Evolutionary conservation across 2,888 invertebrate genomes (phyloP).

Genomic region (Malachius bipustulatus): DNA sequence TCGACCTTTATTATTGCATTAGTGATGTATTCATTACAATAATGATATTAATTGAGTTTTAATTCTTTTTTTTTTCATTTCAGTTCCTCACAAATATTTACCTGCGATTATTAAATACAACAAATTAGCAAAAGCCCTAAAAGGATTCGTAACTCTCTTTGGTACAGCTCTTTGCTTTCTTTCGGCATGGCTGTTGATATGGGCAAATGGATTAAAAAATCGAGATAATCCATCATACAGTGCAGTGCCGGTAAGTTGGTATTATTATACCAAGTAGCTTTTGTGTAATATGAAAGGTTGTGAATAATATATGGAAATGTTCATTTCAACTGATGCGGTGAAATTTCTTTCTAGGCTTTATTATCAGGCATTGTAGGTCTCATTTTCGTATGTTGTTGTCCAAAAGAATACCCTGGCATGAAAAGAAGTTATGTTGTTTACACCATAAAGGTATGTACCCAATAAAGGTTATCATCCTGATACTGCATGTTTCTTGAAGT

Average conservation of each 20-base stretch:
- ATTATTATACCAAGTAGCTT: background rate
- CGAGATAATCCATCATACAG: constrained; percentile 55
- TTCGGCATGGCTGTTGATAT: constrained; percentile 46
- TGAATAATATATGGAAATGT: no score
- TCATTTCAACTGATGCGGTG: no score
- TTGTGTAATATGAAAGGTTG: no score
- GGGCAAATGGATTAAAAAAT: constrained; percentile 46
- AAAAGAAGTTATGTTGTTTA: constrained; percentile 26
- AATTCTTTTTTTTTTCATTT: constrained; percentile 21
- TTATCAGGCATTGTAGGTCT: constrained; percentile 35
- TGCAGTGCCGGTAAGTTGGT: constrained; percentile 42
- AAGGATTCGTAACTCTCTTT: constrained; percentile 40
- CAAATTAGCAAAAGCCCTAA: constrained; percentile 38
- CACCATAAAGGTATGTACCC: background rate
- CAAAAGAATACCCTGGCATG: constrained; percentile 36
- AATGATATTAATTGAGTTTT: no score
- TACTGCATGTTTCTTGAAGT: no score
- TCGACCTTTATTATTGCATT: no score
- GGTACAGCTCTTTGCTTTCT: constrained; percentile 44
- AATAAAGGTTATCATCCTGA: background rate
- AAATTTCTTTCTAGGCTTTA: constrained; percentile 31
- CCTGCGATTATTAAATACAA: constrained; percentile 41
- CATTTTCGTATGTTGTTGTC: constrained; percentile 35
- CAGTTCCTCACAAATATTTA: constrained; percentile 39
- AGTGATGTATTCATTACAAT: no score